Conservation (phyloP, 2,797 vertebrate genomes). For the Arremon aurantiirostris region DNA sequence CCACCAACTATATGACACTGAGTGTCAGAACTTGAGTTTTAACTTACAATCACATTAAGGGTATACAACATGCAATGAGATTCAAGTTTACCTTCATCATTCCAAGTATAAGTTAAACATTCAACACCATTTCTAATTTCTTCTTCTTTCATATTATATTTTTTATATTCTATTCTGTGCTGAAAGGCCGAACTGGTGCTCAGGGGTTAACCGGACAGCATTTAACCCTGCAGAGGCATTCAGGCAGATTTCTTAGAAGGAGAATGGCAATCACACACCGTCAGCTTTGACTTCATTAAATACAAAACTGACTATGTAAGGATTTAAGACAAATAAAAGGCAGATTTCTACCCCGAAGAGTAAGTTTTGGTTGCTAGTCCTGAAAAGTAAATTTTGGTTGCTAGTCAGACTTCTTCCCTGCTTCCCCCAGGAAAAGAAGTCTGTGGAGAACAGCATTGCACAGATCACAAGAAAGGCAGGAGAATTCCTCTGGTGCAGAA, state of each 20-base stretch:
- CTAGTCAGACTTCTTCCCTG: slow-evolving; percentile 5
- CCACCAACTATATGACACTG: slow-evolving; percentile 8
- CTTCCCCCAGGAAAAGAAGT: neutral
- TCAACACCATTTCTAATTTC: slow-evolving; percentile 14
- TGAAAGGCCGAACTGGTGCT: neutral
- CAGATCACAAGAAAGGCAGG: slow-evolving; percentile 4
- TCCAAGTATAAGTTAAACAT: neutral
- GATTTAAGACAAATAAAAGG: slow-evolving; percentile 21
- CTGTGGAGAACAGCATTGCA: neutral
- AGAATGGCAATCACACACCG: neutral
- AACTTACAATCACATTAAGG: slow-evolving; percentile 36
- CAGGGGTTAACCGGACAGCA: neutral
- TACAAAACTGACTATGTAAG: neutral
- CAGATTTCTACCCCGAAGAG: slow-evolving; percentile 22
- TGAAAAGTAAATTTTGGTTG: slow-evolving; percentile 30
- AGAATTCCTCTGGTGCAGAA: neutral
- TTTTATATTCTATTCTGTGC: neutral
- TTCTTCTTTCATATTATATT: neutral
- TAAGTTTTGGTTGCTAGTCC: slow-evolving; percentile 42
- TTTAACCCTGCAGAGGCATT: neutral
- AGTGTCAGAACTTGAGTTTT: slow-evolving; percentile 37
- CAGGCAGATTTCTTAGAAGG: neutral
- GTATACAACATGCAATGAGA: slow-evolving; percentile 12
- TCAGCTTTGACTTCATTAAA: neutral
- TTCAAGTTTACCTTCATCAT: neutral